phyloP scores from a whole-genome alignment of 1,140 invertebrate genomes.

The Druon quercuslanigerum region DNA sequence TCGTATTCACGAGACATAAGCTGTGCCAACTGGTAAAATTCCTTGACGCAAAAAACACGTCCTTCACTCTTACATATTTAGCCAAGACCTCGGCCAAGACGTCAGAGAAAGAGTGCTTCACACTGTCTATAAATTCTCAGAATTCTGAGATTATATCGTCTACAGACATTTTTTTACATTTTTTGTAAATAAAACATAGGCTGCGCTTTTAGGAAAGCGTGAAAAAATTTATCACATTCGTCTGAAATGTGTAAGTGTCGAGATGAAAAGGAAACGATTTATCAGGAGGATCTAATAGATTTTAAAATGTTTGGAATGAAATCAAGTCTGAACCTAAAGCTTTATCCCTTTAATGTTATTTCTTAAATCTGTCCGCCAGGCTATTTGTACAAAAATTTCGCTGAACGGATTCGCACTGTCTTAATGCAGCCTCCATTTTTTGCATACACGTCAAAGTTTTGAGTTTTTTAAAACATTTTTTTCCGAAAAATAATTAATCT shows the following conservation, averaged over 20 bases:
- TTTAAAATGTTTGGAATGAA: too few relatives aligned
- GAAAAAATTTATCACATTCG: constrained; percentile 1
- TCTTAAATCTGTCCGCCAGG: too few relatives aligned
- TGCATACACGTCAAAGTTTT: too few relatives aligned
- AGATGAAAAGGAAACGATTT: not conserved
- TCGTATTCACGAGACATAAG: not conserved
- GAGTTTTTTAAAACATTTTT: too few relatives aligned
- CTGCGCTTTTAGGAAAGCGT: not conserved
- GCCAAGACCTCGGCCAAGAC: not conserved
- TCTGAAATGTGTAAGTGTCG: not conserved
- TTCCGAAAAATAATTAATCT: too few relatives aligned
- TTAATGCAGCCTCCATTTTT: too few relatives aligned
- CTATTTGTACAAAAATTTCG: too few relatives aligned
- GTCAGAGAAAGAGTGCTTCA: not conserved
- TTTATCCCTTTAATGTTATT: too few relatives aligned
- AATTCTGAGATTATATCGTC: not conserved
- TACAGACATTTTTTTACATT: not conserved
- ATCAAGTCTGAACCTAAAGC: too few relatives aligned
- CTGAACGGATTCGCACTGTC: too few relatives aligned
- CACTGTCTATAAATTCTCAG: not conserved
- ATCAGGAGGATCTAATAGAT: not conserved
- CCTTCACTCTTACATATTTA: constrained; percentile 7
- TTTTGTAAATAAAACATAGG: not conserved
- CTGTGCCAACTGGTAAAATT: not conserved
- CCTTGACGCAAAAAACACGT: constrained; percentile 1